Percentiles rank a stretch among this genome's conserved stretches.
Evolutionary conservation across 2,113 vertebrate genomes (phyloP).

Genomic region (Equus quagga): DNA sequence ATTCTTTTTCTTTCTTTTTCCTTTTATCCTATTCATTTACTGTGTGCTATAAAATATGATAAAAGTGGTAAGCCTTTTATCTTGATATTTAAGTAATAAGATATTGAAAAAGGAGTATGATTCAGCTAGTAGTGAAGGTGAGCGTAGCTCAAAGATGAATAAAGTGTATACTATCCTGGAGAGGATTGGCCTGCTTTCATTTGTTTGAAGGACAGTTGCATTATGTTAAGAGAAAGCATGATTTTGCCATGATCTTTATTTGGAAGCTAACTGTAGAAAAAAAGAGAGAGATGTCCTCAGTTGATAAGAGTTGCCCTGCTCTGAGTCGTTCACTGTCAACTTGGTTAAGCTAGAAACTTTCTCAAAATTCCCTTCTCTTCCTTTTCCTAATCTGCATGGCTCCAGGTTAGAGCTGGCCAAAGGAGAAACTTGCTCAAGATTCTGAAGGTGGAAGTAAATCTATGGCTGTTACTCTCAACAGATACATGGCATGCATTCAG

Average conservation of each 20-base stretch:
- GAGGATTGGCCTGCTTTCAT: not conserved
- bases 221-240: not conserved
- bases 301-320: not conserved
- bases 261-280: not conserved
- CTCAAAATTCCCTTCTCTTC: not conserved
- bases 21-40: not conserved
- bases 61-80: not conserved
- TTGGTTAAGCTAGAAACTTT: not conserved
- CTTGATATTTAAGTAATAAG: not conserved
- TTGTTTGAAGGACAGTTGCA: not conserved
- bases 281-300: not conserved
- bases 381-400: not conserved
- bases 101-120: not conserved
- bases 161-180: not conserved
- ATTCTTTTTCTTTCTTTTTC: not conserved
- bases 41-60: not conserved
- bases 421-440: not conserved
- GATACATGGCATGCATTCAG: rapidly evolving
- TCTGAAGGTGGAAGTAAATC: not conserved
- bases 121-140: not conserved
- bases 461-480: not conserved
- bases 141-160: not conserved
- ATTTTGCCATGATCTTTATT: not conserved
- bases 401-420: not conserved
- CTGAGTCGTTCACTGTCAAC: not conserved